phyloP scores from a whole-genome alignment of 2,797 vertebrate species.

The Muscicapa comitata region DNA sequence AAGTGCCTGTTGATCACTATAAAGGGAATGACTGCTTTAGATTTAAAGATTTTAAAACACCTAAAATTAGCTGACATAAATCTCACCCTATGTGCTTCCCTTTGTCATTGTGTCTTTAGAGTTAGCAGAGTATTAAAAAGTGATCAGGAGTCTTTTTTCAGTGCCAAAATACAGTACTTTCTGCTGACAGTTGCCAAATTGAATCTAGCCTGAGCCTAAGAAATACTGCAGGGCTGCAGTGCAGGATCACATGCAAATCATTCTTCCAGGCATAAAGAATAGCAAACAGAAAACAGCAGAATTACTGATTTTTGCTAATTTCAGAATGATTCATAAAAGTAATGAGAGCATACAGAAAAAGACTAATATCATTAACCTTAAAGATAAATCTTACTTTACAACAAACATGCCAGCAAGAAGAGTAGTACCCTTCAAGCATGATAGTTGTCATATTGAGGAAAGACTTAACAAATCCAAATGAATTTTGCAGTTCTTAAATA shows the following conservation, averaged over 20 bases:
- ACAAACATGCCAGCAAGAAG: neutral
- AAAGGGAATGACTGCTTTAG: accelerated
- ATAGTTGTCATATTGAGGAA: neutral
- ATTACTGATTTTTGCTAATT: neutral
- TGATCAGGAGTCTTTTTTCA: neutral
- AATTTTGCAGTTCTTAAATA: neutral
- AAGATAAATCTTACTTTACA: neutral
- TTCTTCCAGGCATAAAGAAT: neutral
- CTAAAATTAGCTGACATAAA: neutral
- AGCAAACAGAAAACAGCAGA: neutral
- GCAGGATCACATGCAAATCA: neutral
- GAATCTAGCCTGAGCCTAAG: neutral
- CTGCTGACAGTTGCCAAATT: neutral
- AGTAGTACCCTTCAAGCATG: neutral
- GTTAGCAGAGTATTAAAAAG: neutral
- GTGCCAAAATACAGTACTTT: neutral
- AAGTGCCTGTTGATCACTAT: neutral
- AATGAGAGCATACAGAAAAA: neutral
- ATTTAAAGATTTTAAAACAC: neutral
- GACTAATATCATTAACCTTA: neutral
- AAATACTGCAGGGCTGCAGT: neutral
- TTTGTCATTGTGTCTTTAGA: neutral
- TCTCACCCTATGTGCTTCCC: neutral
- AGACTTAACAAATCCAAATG: neutral
- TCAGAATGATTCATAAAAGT: neutral